Evolutionary conservation across 2,113 vertebrate species (phyloP).

Genomic region (Hymenochirus boettgeri): DNA sequence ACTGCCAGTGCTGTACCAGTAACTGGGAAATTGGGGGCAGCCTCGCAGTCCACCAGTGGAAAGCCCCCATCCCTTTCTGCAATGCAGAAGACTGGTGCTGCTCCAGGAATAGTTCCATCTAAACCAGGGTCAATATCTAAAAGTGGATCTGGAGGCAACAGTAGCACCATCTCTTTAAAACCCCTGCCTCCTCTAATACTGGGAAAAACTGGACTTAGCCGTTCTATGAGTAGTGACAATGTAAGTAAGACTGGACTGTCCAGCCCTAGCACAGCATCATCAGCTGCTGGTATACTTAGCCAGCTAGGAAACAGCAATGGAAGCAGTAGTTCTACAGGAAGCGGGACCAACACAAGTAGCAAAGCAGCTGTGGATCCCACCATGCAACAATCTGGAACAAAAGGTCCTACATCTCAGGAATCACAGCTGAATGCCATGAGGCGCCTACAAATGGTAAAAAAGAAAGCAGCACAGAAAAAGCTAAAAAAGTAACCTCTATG

Average conservation of each 20-base stretch:
- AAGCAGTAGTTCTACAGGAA: slow-evolving; percentile 55
- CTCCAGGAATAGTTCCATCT: slow-evolving; percentile 74
- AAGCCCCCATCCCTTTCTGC: slow-evolving; percentile 71
- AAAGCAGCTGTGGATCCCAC: slow-evolving; percentile 59
- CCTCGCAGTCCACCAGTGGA: slow-evolving; percentile 62
- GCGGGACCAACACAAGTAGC: slow-evolving; percentile 47
- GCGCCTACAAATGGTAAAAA: slow-evolving; percentile 93
- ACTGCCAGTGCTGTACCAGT: slow-evolving; percentile 74
- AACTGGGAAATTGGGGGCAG: slow-evolving; percentile 74
- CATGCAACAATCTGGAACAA: slow-evolving; percentile 61
- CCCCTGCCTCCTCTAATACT: slow-evolving; percentile 83
- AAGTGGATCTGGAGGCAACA: slow-evolving; percentile 59
- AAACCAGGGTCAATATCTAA: slow-evolving; percentile 79
- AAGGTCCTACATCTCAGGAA: slow-evolving; percentile 89
- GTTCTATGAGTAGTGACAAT: slow-evolving; percentile 82
- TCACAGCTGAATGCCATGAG: slow-evolving; percentile 97
- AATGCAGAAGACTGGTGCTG: slow-evolving; percentile 79
- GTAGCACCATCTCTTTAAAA: slow-evolving; percentile 69
- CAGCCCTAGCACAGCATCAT: slow-evolving; percentile 60
- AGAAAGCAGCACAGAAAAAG: slow-evolving; percentile 96
- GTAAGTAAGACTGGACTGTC: slow-evolving; percentile 77
- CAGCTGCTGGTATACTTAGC: slow-evolving; percentile 46
- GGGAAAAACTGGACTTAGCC: slow-evolving; percentile 87
- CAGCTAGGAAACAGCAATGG: slow-evolving; percentile 57
- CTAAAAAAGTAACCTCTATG: slow-evolving; percentile 80